Conservation (phyloP, 2,113 vertebrate genomes). For the Engystomops pustulosus region DNA sequence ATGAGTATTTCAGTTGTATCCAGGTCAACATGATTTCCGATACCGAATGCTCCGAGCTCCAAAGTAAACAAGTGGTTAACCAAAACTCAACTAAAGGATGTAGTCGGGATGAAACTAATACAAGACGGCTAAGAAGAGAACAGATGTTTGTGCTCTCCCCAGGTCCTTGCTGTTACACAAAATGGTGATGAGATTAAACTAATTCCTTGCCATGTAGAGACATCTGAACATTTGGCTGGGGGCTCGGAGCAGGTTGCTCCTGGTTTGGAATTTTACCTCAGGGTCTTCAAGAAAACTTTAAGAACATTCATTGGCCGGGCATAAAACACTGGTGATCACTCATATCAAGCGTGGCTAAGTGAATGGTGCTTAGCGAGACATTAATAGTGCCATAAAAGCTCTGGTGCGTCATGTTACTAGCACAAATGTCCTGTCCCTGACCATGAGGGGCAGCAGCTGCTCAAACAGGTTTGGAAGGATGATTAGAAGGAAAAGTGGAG, state of each 20-base stretch:
- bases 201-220: constrained; percentile 57
- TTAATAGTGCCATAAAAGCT: constrained; percentile 42
- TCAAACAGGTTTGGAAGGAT: neutral
- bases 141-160: constrained; percentile 64
- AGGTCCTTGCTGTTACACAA: constrained; percentile 44
- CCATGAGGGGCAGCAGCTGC: neutral
- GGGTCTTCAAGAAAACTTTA: constrained; percentile 56
- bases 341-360: constrained; percentile 51
- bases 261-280: constrained; percentile 51
- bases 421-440: neutral
- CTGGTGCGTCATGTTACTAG: neutral
- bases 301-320: constrained; percentile 25
- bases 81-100: neutral
- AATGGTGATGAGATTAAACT: constrained; percentile 59
- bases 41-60: neutral
- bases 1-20: neutral
- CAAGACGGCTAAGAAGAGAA: constrained; percentile 3
- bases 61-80: constrained; percentile 60
- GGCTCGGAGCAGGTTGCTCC: neutral
- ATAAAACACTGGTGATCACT: constrained; percentile 47
- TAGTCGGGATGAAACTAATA: constrained; percentile 7
- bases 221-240: neutral
- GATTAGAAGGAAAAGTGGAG: neutral
- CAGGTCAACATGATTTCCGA: neutral
- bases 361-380: constrained; percentile 49